Base-by-base conservation (phyloP, 2,113 vertebrate species). In the Ancistrus triradiatus region DNA sequence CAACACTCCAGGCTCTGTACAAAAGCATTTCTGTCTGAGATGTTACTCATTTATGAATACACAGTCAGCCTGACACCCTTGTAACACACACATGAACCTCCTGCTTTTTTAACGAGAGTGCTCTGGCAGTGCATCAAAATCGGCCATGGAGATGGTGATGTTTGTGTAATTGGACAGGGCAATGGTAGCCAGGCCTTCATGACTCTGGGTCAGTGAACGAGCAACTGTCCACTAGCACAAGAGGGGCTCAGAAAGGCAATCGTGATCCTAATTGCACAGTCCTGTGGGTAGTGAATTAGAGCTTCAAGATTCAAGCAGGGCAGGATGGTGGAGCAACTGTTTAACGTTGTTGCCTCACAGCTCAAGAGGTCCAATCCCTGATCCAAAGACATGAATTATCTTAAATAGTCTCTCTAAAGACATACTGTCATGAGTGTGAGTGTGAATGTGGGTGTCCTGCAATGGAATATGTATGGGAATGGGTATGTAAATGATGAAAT, bases 51-150 rank as follows among this genome's bases (percentile, higher is more conserved):
- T 58, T 58, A 38, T 59, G 67, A 58, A 66, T 51, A 69, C 46
- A 74, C 35, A 9, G 22, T 19, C 62, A 21, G 62, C 28, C 51
- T 38, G 55, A 49, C 44, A 24, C 25, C 15, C 14, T 21, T 1
- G 7, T 14, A 22, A 14, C 27, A 25, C 64, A 46, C 17, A 15
- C 21, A 7, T 11, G 6, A 51, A 15, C 3, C 4, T 59, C 48
- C 9, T 7, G 4, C 51, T 64, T 19, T 42, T 72, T 74, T 76
- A 63, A 76, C 50, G 61, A 76, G 59, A 59, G 63, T 50, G 37
- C 63, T 24, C 72, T 77, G 74, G 72, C 66, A 52, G 47, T 4
- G 37, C 55, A 70, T 76, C 77, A 70, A 73, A 74, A 69, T n/a
- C 59, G 18, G 50, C 42, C 53, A 50, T 15, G 15, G 63, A 58